phyloP scores from a whole-genome alignment of 1,140 invertebrate genomes.

The Trinorchestia longiramus region DNA sequence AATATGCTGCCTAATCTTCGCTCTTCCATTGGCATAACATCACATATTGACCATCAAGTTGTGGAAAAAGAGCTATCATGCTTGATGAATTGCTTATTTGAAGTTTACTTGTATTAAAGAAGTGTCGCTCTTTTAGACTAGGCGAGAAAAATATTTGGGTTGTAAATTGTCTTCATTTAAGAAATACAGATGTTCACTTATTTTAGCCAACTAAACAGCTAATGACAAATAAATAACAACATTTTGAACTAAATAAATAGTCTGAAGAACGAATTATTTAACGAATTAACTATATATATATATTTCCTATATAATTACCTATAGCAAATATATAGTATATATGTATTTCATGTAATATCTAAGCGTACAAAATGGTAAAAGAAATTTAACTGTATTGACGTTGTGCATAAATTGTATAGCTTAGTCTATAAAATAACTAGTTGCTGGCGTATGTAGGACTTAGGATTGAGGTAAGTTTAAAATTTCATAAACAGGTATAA shows the following conservation, averaged over 20 bases:
- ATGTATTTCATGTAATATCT: too few species aligned
- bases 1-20: neutral
- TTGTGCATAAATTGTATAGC: neutral
- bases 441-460: neutral
- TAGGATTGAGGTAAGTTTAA: neutral
- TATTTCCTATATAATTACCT: neutral
- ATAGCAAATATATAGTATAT: neutral
- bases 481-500: neutral
- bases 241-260: neutral
- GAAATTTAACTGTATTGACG: neutral
- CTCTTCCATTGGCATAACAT: neutral
- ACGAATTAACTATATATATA: neutral
- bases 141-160: too few species aligned
- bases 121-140: neutral
- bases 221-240: too few species aligned
- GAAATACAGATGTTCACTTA: too few species aligned
- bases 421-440: neutral
- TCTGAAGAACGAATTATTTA: neutral
- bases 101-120: neutral
- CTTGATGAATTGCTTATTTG: neutral
- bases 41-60: neutral
- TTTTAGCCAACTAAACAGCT: too few species aligned
- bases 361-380: too few species aligned
- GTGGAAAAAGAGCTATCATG: neutral
- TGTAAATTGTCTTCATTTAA: too few species aligned